Base-by-base conservation (phyloP, 1,140 invertebrate species). In the Pseudomyrmex gracilis region DNA sequence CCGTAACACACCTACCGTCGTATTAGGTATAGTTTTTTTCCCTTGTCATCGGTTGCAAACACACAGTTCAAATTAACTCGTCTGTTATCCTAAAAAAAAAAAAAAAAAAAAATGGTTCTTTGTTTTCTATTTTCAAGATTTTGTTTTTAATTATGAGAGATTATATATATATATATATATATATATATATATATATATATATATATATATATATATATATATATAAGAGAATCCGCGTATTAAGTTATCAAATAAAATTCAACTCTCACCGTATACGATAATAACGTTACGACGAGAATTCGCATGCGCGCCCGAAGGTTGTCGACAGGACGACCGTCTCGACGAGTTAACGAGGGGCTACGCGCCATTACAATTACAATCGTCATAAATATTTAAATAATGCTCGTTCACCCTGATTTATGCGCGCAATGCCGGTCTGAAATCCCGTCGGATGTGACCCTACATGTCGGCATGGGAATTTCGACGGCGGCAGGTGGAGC, bases 321-420 rank as follows among this genome's bases (percentile, higher is more conserved):
- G 76, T 78, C 64, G 67, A 53, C 67, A 58, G 66, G 8, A 47
- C 66, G 68, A 51, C 45, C 34, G 34, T 24, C 53, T 70, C 43
- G 53, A 24, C 43, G 45, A 43, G 76, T 80, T 71, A 80, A 80
- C 66, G 66, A 80, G 34, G 66, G 67, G 53, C 13, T 49, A 66
- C 66, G 67, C 43, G 43, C 34, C 64, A 71, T 80, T 80, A 80
- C 76, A 71, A 68, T 71, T 70, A 70, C 76, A 80, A 80, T 80
- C 53, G 76, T 80, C 76, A 80, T 80, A 80, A 80, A 80, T 80
- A 80, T 80, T 80, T 80, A 80, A 80, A 80, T 80, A 80, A 80
- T 70, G 22, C 68, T 80, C 66, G 66, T 70, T 71, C 76, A 47
- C 66, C 66, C 76, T 70, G 76, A 80, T 80, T 80, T 80, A 80